phyloP scores from a whole-genome alignment of 2,797 vertebrate species.

The Xenopus petersii region DNA sequence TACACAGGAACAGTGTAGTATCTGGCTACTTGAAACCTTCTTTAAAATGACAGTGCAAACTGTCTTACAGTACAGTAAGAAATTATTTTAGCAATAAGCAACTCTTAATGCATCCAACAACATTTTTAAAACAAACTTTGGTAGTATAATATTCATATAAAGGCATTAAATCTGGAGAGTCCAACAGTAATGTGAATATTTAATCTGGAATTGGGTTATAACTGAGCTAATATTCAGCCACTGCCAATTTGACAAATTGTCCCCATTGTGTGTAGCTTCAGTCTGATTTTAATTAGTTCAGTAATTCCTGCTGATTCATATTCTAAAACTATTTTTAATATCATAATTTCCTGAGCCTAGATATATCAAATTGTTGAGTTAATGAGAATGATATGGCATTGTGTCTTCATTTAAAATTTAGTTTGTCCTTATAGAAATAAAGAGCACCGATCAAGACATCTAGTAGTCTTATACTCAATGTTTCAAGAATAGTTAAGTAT shows the following conservation, averaged over 20 bases:
- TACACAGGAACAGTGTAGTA: too few relatives aligned
- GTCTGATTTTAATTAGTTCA: conserved; percentile 40
- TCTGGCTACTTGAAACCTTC: too few relatives aligned
- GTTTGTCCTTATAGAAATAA: conserved; percentile 6
- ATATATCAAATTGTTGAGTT: conserved; percentile 23
- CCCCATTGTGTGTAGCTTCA: conserved; percentile 25
- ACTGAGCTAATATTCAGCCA: conserved; percentile 30
- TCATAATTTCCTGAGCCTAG: conserved; percentile 33
- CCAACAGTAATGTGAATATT: conserved; percentile 21
- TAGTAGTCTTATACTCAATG: neutral
- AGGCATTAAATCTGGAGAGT: conserved; percentile 5
- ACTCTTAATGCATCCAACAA: neutral
- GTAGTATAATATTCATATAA: conserved; percentile 7
- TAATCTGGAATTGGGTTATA: conserved; percentile 22
- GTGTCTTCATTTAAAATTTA: neutral
- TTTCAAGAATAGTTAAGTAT: too few relatives aligned
- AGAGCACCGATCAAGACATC: neutral
- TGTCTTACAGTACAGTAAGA: neutral
- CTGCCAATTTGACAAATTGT: conserved; percentile 31
- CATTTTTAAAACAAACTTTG: neutral
- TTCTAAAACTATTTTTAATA: conserved; percentile 32
- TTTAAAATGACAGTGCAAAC: too few relatives aligned
- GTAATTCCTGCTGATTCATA: conserved; percentile 32
- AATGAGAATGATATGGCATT: conserved; percentile 18
- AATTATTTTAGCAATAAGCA: neutral